Evolutionary conservation across 53 echinoderm and acorn worm genomes (phyloP), one percentile per base, ranked within the genome.

Genomic region (Henricia sp.): DNA sequence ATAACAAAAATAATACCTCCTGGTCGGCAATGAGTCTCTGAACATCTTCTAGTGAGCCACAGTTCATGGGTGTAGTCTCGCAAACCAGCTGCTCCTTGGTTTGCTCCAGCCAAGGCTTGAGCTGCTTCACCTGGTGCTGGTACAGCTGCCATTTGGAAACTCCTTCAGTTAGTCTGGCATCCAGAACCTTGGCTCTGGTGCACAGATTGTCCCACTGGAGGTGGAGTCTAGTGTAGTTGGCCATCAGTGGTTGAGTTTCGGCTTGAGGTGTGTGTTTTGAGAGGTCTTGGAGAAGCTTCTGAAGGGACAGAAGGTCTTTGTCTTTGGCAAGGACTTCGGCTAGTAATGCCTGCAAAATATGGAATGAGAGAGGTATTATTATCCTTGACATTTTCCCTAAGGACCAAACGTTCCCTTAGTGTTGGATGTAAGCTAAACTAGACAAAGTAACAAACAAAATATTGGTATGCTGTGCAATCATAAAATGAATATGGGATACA

Each of bases 321-420:
- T 83, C 53, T 56, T 94, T 94, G 77, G 83, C 89, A 66, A 57
- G 50, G 42, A 94, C 86, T 54, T 94, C 91, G 63, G 89, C 28
- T 40, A 86, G 72, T 50, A 94, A 56, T 3, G 42, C 91, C 94
- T 94, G 78, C 23, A 67, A 59, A 41, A 58, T 58, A 24, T 58
- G 26, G 9, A 30, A 48, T n/a, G n/a, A n/a, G n/a, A n/a, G n/a
- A n/a, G n/a, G n/a, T n/a, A n/a, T n/a, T n/a, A n/a, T n/a, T n/a
- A n/a, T n/a, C n/a, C n/a, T n/a, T n/a, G n/a, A n/a, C n/a, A n/a
- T n/a, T n/a, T n/a, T n/a, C n/a, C n/a, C n/a, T n/a, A n/a, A n/a
- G n/a, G n/a, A n/a, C n/a, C n/a, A n/a, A n/a, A n/a, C n/a, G n/a
- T n/a, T n/a, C n/a, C n/a, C n/a, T n/a, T n/a, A n/a, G n/a, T n/a